A percentile compares a stretch with the other conserved stretches of the same genome.
Conservation (phyloP, 2,113 vertebrate species). For the Camelus bactrianus region DNA sequence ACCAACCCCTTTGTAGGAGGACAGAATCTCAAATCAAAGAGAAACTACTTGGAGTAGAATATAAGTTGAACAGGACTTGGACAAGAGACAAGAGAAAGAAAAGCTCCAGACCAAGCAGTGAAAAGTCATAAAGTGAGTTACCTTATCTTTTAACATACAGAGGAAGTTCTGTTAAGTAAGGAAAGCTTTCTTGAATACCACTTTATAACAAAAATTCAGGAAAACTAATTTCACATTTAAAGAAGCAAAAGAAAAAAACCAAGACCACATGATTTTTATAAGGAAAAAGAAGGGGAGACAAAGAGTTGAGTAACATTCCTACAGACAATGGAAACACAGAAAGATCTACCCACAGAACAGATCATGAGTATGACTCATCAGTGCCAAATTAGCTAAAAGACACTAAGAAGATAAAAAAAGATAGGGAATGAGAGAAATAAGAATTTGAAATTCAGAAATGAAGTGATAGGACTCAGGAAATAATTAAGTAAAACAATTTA, state of each 20-base stretch:
- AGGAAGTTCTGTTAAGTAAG: neutral
- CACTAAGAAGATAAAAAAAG: conserved; percentile 25
- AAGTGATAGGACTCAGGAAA: conserved; percentile 38
- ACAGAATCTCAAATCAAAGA: neutral
- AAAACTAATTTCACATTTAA: conserved; percentile 50
- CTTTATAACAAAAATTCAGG: conserved; percentile 26
- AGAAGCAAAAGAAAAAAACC: conserved; percentile 44
- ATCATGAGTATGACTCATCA: conserved; percentile 12
- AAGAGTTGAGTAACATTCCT: conserved; percentile 41
- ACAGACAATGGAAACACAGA: neutral
- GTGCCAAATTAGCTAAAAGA: conserved; percentile 41
- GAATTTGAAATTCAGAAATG: conserved; percentile 58
- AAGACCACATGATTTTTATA: conserved; percentile 28
- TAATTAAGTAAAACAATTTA: conserved; percentile 47
- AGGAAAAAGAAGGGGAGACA: neutral
- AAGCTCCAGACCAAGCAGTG: neutral
- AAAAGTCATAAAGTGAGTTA: conserved; percentile 8
- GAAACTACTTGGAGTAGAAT: neutral
- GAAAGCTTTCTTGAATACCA: neutral
- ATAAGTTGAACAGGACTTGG: neutral
- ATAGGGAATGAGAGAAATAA: conserved; percentile 42
- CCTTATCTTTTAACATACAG: neutral
- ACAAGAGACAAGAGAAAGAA: neutral
- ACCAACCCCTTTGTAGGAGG: neutral
- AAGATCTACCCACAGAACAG: conserved; percentile 17